Conservation (phyloP, 2,888 invertebrate genomes). For the Pediacus dermestoides region DNA sequence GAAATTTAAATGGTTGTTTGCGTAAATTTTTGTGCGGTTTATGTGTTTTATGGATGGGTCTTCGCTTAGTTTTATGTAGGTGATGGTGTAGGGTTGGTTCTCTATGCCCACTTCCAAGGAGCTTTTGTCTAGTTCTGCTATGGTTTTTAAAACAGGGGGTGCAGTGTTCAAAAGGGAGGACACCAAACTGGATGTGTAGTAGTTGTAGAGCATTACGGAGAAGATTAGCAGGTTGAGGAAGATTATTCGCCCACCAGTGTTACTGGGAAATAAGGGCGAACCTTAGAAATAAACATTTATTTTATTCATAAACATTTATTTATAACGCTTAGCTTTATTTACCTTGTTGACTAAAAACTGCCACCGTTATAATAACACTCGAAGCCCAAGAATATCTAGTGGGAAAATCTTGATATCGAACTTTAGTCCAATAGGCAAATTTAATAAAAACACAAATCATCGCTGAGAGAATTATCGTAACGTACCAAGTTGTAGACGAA, state of each 20-base stretch:
- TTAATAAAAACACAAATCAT: constrained; percentile 46
- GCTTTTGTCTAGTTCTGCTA: constrained; percentile 54
- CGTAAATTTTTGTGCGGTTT: constrained; percentile 31
- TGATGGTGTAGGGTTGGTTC: constrained; percentile 51
- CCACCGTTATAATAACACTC: constrained; percentile 41
- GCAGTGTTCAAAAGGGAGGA: constrained; percentile 55
- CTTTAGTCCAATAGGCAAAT: constrained; percentile 44
- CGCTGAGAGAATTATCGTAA: constrained; percentile 38
- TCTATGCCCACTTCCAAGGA: constrained; percentile 52
- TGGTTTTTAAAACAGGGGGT: constrained; percentile 52
- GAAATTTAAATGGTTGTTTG: constrained; percentile 7
- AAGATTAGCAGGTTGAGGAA: constrained; percentile 38
- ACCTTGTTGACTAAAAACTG: constrained; percentile 41
- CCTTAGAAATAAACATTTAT: constrained; percentile 27
- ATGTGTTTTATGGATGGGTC: constrained; percentile 29
- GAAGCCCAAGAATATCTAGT: constrained; percentile 50
- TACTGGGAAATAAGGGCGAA: constrained; percentile 31
- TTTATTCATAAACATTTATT: background rate
- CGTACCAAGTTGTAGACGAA: constrained; percentile 47
- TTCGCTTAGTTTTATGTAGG: constrained; percentile 36
- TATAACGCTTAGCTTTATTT: constrained; percentile 8
- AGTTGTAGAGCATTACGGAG: constrained; percentile 54
- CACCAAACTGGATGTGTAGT: constrained; percentile 59
- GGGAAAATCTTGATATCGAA: constrained; percentile 39
- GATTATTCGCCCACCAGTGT: constrained; percentile 36